Base-by-base conservation (phyloP, 2,888 invertebrate species). In the Pandemis corylana region DNA sequence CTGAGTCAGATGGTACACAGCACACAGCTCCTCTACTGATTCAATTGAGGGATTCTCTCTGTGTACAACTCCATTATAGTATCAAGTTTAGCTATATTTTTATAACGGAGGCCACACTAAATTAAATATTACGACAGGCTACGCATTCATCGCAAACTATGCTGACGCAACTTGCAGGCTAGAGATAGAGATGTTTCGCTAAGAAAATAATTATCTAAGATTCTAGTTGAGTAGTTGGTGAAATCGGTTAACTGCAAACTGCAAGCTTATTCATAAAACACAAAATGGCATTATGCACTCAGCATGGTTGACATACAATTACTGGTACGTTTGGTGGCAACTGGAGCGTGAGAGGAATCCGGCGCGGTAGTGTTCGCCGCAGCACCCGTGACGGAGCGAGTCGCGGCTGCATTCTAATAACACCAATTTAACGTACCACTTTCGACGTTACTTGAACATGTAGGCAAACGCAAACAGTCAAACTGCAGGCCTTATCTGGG, bases 271-370 rank as follows among this genome's bases (percentile, higher is more conserved):
- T 44, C 51, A 28, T 49, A 56, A 66, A 72, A 66, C 13, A 5
- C 41, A 44, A 67, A 65, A 70, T 70, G 51, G n/a, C 20, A 56
- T 56, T 56, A 85, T 80, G 83, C 84, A 83, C 81, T 77, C 78
- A 80, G 84, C 82, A 83, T 82, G 89, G 90, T 90, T 87, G 89
- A 87, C 91, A 89, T 83, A 93, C 88, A 92, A 93, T 92, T 90
- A 90, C 87, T 89, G 89, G 87, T 89, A 88, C 70, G 62, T 76
- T 93, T 92, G 87, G 89, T 84, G 87, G 85, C 89, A 94, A 94
- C 87, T 93, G 89, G 94, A 93, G 93, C 94, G 93, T 94, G 93
- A 92, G 93, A 93, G 89, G 92, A 90, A 91, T 92, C 89, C 88
- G 85, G 87, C 80, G 86, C 84, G 83, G 91, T 88, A 91, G 83